Evolutionary conservation across 1,140 invertebrate genomes (phyloP).

Genomic region (Megathymus violae): DNA sequence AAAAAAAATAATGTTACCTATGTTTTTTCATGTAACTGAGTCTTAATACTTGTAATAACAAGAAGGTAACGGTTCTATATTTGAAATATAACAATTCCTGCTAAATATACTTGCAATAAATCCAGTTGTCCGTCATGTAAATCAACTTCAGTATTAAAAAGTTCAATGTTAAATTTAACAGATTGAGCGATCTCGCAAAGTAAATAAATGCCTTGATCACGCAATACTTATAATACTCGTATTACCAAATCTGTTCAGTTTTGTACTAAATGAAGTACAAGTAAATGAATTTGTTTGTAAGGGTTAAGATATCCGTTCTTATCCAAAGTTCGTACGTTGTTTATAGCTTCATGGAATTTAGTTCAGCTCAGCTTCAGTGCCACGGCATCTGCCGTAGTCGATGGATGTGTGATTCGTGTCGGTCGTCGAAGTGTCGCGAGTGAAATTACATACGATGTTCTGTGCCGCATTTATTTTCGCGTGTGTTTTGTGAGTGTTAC

Average conservation of each 20-base stretch:
- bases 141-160: no score
- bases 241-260: no score
- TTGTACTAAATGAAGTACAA: no score
- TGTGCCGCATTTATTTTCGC: conserved; percentile 53
- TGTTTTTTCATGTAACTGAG: no score
- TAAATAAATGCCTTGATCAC: not conserved
- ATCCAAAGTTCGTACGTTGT: conserved; percentile 9
- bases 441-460: conserved; percentile 59
- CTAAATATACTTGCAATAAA: no score
- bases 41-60: no score
- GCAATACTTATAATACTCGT: not conserved
- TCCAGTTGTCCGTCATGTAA: not conserved
- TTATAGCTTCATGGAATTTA: conserved; percentile 35
- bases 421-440: conserved; percentile 47
- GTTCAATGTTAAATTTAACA: no score
- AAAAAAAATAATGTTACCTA: no score
- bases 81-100: no score
- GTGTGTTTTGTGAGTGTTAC: conserved; percentile 48
- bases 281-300: conserved; percentile 26
- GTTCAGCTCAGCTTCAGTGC: conserved; percentile 50
- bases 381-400: conserved; percentile 58
- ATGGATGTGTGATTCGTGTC: conserved; percentile 53
- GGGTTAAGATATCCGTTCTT: conserved; percentile 38
- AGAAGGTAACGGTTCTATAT: no score
- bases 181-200: not conserved